These are phyloP conservation scores for Oreotrochilus melanogaster DNA, from an alignment of 2,113 vertebrate genomes.

Conservation along the genomic window DNA sequence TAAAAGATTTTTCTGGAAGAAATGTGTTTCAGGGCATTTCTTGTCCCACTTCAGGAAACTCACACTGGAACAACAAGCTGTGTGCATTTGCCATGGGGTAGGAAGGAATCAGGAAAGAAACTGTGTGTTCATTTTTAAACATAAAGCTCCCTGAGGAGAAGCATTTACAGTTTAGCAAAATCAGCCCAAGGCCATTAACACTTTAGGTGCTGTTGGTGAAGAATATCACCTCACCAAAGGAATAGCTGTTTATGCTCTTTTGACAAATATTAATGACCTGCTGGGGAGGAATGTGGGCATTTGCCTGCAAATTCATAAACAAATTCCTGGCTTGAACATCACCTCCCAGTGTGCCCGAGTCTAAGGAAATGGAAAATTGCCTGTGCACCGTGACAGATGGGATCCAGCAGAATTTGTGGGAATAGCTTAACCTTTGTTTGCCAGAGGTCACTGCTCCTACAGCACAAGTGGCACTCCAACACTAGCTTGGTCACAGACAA, in stretches of 20 bases:
- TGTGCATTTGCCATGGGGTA: not conserved
- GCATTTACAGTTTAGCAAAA: not conserved
- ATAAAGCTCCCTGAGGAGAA: not conserved
- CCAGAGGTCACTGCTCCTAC: not conserved
- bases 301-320: not conserved
- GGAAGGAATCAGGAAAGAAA: not conserved
- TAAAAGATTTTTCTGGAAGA: not conserved
- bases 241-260: not conserved
- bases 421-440: not conserved
- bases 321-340: not conserved
- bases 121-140: not conserved
- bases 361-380: not conserved
- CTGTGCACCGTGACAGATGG: not conserved
- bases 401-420: not conserved
- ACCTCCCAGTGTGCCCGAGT: not conserved
- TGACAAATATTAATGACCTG: not conserved
- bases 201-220: not conserved
- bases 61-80: not conserved
- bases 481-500: not conserved
- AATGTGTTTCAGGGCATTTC: not conserved
- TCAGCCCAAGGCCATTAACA: not conserved
- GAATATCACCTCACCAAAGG: not conserved
- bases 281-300: not conserved
- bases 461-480: not conserved
- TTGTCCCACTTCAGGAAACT: not conserved